Evolutionary conservation across 2,888 invertebrate genomes (phyloP).

Genomic region (Chloroclysta siterata): DNA sequence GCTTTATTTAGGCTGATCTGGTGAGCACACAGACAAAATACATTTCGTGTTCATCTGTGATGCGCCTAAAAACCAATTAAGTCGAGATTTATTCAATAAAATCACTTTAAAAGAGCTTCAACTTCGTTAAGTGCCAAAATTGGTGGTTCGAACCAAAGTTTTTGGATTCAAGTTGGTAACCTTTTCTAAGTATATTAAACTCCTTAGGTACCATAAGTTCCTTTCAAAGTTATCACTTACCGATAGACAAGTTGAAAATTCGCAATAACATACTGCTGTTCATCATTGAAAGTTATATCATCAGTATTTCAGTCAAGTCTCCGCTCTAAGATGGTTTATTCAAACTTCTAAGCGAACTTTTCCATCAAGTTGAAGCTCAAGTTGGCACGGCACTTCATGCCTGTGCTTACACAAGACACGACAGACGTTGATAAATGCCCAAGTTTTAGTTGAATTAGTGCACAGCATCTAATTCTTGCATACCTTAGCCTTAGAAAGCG

Average conservation of each 20-base stretch:
- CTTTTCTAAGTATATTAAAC: not conserved
- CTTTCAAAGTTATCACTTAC: conserved; percentile 17
- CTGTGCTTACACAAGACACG: conserved; percentile 7
- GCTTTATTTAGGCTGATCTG: no score
- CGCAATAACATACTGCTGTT: conserved; percentile 21
- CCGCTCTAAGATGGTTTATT: conserved; percentile 43
- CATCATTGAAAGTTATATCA: conserved; percentile 40
- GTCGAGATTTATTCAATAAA: not conserved
- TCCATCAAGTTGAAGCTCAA: conserved; percentile 38
- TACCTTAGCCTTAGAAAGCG: no score
- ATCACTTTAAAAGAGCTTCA: not conserved
- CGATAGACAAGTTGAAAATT: conserved; percentile 19
- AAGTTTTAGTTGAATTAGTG: not conserved
- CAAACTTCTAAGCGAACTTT: conserved; percentile 47
- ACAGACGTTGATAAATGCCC: conserved; percentile 22
- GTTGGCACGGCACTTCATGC: conserved; percentile 38
- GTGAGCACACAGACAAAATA: no score
- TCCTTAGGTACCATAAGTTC: not conserved
- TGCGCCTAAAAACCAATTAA: not conserved
- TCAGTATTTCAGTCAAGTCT: conserved; percentile 50
- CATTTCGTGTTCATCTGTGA: no score
- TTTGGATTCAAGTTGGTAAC: not conserved
- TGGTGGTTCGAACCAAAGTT: not conserved
- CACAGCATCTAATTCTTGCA: not conserved
- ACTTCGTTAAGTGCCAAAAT: not conserved